Conservation (phyloP, 2,888 invertebrate species). For the Morpho achilles region DNA sequence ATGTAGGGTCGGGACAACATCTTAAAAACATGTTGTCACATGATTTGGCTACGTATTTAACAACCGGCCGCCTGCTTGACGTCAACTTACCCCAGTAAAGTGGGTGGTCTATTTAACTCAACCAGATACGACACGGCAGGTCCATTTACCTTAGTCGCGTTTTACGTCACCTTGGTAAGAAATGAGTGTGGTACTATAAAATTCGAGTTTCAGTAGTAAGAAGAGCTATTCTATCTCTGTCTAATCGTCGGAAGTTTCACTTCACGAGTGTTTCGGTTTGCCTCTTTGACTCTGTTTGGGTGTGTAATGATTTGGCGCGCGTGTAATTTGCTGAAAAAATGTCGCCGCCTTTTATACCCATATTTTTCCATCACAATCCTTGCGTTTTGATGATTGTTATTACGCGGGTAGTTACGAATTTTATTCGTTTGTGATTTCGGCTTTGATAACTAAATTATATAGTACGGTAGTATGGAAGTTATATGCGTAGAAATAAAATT, state of each 20-base stretch:
- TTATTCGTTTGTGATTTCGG: constrained; percentile 23
- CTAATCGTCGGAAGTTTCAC: constrained; percentile 65
- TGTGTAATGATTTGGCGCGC: constrained; percentile 74
- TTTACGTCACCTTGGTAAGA: too few relatives aligned
- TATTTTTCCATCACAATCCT: constrained; percentile 47
- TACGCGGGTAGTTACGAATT: constrained; percentile 36
- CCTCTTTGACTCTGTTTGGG: constrained; percentile 77
- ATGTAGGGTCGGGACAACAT: too few relatives aligned
- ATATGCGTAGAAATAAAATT: constrained; percentile 9
- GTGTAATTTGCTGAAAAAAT: constrained; percentile 74
- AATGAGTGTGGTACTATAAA: not conserved
- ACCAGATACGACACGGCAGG: too few relatives aligned
- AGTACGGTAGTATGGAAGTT: constrained; percentile 8
- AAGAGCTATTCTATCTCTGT: constrained; percentile 45
- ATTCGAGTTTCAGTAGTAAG: constrained; percentile 49
- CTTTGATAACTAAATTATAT: constrained; percentile 24
- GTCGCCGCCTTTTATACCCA: constrained; percentile 47
- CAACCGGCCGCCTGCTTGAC: too few relatives aligned
- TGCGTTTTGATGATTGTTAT: constrained; percentile 53
- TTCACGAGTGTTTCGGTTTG: constrained; percentile 74
- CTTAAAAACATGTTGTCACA: too few relatives aligned
- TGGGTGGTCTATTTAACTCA: too few relatives aligned
- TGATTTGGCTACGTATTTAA: too few relatives aligned
- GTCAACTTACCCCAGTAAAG: too few relatives aligned
- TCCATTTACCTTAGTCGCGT: too few relatives aligned